A percentile compares a stretch with the other conserved stretches of the same genome.
These are phyloP conservation scores for Ptychadena robeensis DNA, from an alignment of 2,797 vertebrate species.

Conservation along the genomic window DNA sequence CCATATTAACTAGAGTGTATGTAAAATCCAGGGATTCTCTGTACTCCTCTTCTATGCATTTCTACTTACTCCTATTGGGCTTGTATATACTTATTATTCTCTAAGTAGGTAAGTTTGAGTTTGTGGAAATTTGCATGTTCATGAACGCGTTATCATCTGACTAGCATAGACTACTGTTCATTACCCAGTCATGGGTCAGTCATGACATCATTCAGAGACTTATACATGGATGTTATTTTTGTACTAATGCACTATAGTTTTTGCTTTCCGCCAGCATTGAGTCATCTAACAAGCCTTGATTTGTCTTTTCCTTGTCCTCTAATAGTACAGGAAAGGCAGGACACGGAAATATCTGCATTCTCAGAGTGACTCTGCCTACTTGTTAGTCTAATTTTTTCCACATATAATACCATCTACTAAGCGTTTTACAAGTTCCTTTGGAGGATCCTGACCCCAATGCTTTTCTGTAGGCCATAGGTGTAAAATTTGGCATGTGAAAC, in stretches of 20 bases:
- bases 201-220: not conserved
- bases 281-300: conserved; percentile 21
- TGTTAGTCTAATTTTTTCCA: too few species aligned
- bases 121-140: too few species aligned
- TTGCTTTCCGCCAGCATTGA: conserved; percentile 1
- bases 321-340: not conserved
- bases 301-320: not conserved
- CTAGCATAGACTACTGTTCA: too few species aligned
- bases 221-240: not conserved
- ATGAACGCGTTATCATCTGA: not conserved
- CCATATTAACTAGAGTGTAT: not conserved
- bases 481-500: too few species aligned
- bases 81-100: too few species aligned
- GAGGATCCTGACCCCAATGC: not conserved
- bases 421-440: not conserved
- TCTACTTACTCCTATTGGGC: too few species aligned
- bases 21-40: too few species aligned
- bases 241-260: not conserved
- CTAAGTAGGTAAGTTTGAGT: too few species aligned
- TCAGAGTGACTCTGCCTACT: not conserved
- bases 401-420: not conserved
- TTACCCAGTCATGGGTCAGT: too few species aligned
- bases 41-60: too few species aligned
- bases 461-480: too few species aligned
- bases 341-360: not conserved